Base-by-base conservation (phyloP, 2,888 invertebrate genomes). In the Epinotia bilunana region DNA sequence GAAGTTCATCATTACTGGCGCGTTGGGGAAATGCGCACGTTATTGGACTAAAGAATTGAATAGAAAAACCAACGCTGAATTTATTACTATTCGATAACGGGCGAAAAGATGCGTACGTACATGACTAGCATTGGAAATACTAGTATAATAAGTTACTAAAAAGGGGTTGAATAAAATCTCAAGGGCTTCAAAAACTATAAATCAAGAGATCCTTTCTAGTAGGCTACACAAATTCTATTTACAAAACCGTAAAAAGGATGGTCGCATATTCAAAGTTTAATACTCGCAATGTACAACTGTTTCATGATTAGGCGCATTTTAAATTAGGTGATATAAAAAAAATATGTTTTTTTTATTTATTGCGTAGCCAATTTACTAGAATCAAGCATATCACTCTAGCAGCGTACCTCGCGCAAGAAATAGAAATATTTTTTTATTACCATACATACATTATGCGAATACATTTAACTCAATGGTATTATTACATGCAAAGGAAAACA, bases 1-100 rank as follows among this genome's bases (percentile, higher is more conserved):
- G 5, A 55, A 73, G 69, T 58, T 58, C 61, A 74, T 62, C 39
- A 57, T 57, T 43, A 70, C 69, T 63, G 74, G 28, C 20, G 58
- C 9, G 13, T 49, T 33, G 69, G 9, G 43, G 4, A 64, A 63
- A 64, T 49, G 65, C 39, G 57, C 23, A 28, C 43, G 62, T 67
- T 67, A 55, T 49, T 55, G 20, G 43, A 43, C 46, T 63, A 68
- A 39, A 3, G 62, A 69, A 63, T 18, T 43, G 28, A 11, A 53
- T 60, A 61, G 73, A 73, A 60, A 49, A 20, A 33, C 4, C 68
- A 12, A 7, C 23, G 20, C 3, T 64, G 23, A 63, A 63, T 43
- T 39, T 18, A 18, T 63, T 43, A 18, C 6, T 28, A 23, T 60
- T 60, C 18, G 18, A 55, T 60, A 60, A 12, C 28, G 60, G 28